phyloP scores from a whole-genome alignment of 2,113 vertebrate genomes.

The Thryonomys swinderianus region DNA sequence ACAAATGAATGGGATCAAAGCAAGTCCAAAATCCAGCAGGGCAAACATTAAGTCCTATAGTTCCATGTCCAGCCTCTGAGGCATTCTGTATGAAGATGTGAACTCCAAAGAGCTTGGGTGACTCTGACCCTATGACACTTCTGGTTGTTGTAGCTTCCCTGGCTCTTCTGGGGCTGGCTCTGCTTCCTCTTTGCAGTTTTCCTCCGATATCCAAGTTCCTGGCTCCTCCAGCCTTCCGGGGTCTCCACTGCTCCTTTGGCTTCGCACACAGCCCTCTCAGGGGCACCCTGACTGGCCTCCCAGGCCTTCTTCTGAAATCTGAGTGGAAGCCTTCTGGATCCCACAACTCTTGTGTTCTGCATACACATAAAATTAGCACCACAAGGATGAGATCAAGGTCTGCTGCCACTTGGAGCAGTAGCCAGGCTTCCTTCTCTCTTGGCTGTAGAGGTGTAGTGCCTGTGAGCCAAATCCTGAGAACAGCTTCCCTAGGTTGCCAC shows the following conservation, averaged over 20 bases:
- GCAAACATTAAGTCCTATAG: neutral
- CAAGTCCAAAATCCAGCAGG: neutral
- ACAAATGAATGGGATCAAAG: neutral
- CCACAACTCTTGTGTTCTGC: neutral
- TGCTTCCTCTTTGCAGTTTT: neutral
- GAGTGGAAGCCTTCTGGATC: neutral
- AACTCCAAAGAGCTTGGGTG: neutral
- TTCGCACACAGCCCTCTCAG: neutral
- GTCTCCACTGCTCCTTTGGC: neutral
- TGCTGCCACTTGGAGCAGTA: neutral
- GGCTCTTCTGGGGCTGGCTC: neutral
- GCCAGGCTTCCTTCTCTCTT: neutral
- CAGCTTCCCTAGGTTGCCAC: no score
- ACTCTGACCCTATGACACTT: neutral
- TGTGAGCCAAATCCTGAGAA: no score
- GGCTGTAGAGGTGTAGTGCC: neutral
- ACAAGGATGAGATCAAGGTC: neutral
- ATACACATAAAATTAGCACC: neutral
- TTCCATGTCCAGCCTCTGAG: neutral
- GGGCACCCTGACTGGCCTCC: neutral
- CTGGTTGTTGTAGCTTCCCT: neutral
- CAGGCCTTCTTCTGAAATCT: neutral
- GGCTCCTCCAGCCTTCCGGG: neutral
- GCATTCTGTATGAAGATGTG: neutral
- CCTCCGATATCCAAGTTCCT: neutral